These are phyloP conservation scores for Lepidocyrtoides sp. DNA, from an alignment of 2,888 invertebrate species.

Conservation along the genomic window DNA sequence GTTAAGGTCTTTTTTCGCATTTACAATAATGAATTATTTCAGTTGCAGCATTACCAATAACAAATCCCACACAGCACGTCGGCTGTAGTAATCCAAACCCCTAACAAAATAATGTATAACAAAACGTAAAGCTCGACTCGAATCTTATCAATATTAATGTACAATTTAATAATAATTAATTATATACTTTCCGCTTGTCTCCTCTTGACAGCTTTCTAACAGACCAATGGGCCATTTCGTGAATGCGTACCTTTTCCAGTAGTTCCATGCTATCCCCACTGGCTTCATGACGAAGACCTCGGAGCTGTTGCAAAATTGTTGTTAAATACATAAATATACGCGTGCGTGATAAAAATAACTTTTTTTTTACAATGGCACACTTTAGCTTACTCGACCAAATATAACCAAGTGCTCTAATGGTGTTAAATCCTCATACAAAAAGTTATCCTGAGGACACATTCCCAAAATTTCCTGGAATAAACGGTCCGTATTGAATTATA, in stretches of 20 bases:
- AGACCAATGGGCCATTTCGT: conserved; percentile 89
- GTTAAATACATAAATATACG: too few species aligned
- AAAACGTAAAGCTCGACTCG: too few species aligned
- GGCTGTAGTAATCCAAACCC: conserved; percentile 88
- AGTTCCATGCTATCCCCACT: conserved; percentile 88
- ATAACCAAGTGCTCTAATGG: conserved; percentile 94
- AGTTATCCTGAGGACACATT: conserved; percentile 96
- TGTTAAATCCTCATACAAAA: conserved; percentile 93
- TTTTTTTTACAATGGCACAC: too few species aligned
- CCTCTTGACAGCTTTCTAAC: conserved; percentile 94
- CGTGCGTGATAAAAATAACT: too few species aligned
- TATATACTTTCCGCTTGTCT: conserved; percentile 92
- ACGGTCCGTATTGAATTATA: too few species aligned
- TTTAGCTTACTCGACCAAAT: conserved; percentile 90
- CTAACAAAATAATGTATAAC: conserved; percentile 36
- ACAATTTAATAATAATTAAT: conserved; percentile 13
- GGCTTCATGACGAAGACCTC: conserved; percentile 88
- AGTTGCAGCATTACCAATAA: conserved; percentile 86
- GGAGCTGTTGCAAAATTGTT: too few species aligned
- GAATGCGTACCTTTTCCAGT: conserved; percentile 89
- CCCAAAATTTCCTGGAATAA: too few species aligned
- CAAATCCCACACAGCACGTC: conserved; percentile 86
- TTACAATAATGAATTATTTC: too few species aligned
- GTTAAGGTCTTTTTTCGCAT: too few species aligned
- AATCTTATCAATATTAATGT: conserved; percentile 22